These are phyloP conservation scores for Mythimna ferrago DNA, from an alignment of 2,888 invertebrate species.

Conservation along the genomic window DNA sequence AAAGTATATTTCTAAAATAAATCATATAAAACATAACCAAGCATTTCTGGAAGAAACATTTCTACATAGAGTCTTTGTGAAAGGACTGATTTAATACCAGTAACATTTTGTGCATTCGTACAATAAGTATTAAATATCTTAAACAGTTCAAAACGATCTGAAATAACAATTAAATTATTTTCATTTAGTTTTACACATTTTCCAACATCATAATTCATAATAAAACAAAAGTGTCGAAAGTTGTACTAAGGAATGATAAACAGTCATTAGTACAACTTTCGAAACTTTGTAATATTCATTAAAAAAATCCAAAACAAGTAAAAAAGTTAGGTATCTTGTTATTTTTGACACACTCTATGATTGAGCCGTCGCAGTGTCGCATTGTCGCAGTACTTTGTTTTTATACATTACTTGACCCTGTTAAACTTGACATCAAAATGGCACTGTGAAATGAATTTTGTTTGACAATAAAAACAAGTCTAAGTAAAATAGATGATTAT, in stretches of 20 bases:
- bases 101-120: constrained; percentile 43
- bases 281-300: constrained; percentile 23
- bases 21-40: constrained; percentile 31
- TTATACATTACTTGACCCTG: constrained; percentile 62
- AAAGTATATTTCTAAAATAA: constrained; percentile 34
- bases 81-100: constrained; percentile 11
- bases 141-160: constrained; percentile 21
- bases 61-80: constrained; percentile 21
- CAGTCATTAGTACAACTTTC: constrained; percentile 20
- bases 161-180: constrained; percentile 26
- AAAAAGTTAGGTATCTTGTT: constrained; percentile 34
- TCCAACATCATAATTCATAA: constrained; percentile 23
- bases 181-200: constrained; percentile 4
- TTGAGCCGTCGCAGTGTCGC: constrained; percentile 24
- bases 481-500: constrained; percentile 8
- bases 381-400: constrained; percentile 35
- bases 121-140: constrained; percentile 20
- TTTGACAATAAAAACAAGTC: constrained; percentile 57
- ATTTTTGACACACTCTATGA: constrained; percentile 22
- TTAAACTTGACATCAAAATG: constrained; percentile 55
- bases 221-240: constrained; percentile 9
- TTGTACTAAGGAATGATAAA: constrained; percentile 1
- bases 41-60: constrained; percentile 46
- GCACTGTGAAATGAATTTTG: constrained; percentile 55
- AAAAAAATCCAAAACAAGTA: constrained; percentile 37